These are phyloP conservation scores for Rambutsinella grinnellia DNA, from an alignment of 2,888 invertebrate genomes.

Conservation along the genomic window DNA sequence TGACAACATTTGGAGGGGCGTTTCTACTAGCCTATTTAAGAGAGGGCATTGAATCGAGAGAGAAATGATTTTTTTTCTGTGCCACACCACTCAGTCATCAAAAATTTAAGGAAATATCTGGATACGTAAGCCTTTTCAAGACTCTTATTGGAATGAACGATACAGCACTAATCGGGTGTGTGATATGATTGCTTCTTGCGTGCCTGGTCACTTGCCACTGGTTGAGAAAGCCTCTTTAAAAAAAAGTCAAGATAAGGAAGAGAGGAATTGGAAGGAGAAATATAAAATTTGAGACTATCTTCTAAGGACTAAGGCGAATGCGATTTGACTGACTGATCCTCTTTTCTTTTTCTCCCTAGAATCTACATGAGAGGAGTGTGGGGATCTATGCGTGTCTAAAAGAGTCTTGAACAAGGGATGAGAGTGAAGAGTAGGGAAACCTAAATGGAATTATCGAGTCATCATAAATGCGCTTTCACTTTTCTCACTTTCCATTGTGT, in stretches of 20 bases:
- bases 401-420: not conserved
- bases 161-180: too few species aligned
- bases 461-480: slow-evolving; percentile 28
- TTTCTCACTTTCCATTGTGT: slow-evolving; percentile 1
- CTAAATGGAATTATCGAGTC: slow-evolving; percentile 40
- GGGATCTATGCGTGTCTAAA: not conserved
- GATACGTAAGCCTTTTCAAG: too few species aligned
- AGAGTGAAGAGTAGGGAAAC: not conserved
- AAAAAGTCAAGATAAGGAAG: slow-evolving; percentile 1
- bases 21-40: too few species aligned
- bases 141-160: too few species aligned
- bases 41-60: too few species aligned
- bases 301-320: not conserved
- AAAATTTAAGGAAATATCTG: too few species aligned
- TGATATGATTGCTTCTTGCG: not conserved
- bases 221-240: not conserved
- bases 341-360: not conserved
- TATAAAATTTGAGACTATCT: not conserved
- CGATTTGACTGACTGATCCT: slow-evolving; percentile 27
- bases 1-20: too few species aligned
- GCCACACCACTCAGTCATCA: not conserved
- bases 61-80: not conserved
- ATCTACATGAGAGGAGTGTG: not conserved
- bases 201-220: not conserved
- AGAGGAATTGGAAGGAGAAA: not conserved